These are phyloP conservation scores for Characodon lateralis DNA, from an alignment of 2,797 vertebrate species.

Conservation along the genomic window DNA sequence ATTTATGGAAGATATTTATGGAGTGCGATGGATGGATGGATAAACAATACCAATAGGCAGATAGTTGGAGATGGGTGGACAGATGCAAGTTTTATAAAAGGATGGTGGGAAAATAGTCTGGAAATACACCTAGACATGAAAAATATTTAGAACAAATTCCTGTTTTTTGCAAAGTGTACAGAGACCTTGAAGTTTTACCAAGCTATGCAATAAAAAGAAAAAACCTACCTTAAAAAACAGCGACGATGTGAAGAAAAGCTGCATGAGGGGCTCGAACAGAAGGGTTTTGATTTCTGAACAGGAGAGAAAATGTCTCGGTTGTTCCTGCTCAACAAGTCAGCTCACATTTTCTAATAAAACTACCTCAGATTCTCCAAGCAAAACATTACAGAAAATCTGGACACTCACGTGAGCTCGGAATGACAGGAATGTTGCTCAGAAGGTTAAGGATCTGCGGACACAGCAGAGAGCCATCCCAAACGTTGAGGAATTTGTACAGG, in stretches of 20 bases:
- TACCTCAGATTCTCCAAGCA: neutral
- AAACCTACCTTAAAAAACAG: constrained; percentile 91
- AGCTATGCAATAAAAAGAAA: neutral
- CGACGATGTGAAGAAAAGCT: constrained; percentile 91
- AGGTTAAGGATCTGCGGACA: constrained; percentile 86
- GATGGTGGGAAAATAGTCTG: neutral
- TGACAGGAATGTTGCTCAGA: constrained; percentile 87
- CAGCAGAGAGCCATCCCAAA: constrained; percentile 89
- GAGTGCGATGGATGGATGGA: neutral
- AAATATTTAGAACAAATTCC: neutral
- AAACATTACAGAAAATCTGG: too few species aligned
- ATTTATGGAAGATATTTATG: too few species aligned
- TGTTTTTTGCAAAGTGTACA: neutral
- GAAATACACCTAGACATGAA: neutral
- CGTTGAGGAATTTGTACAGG: constrained; percentile 87
- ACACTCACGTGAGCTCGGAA: constrained; percentile 85
- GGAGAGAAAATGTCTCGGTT: constrained; percentile 46
- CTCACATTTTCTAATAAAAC: constrained; percentile 4
- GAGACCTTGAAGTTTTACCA: neutral
- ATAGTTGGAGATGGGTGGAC: too few species aligned
- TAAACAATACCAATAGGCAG: too few species aligned
- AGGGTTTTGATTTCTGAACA: constrained; percentile 82
- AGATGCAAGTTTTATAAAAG: neutral
- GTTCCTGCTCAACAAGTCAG: constrained; percentile 4
- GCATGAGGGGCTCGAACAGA: constrained; percentile 86